Base-by-base conservation (phyloP, 2,797 vertebrate species). In the Sebastes ruberrimus region DNA sequence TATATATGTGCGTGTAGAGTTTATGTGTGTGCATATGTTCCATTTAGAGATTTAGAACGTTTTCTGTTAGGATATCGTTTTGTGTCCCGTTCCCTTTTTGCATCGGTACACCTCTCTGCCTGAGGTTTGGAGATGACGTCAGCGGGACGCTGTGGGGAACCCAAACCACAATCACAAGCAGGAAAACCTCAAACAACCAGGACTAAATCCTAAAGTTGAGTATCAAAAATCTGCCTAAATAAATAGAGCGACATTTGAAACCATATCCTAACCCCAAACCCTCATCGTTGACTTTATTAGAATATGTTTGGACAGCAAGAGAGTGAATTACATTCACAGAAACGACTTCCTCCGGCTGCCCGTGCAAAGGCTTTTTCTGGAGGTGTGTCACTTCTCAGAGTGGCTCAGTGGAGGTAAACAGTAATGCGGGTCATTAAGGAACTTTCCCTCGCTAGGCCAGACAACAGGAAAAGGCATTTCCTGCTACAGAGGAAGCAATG, bases 381-480 rank as follows among this genome's bases (percentile, higher is more conserved):
- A 53, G 67, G 14, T 38, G 76, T 72, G 90, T 83, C 84, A 78
- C 71, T 52, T 74, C 38, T 83, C 49, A n/a, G 65, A 63, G 71
- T 7, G 66, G 38, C 81, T 81, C 65, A 42, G 65, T 2, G 23
- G 69, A 80, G 69, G 60, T 53, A 82, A 69, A 42, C 55, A 66
- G 76, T 89, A 89, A 93, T 76, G 78, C 80, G 56, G 87, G 82
- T 91, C 88, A 94, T 94, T 94, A 93, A 85, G 67, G 63, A 88
- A 76, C 80, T 84, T 87, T 92, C 84, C 71, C 70, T 81, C 2
- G 13, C 83, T 73, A 61, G 81, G 86, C 72, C 89, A 91, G 89
- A 92, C 87, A 82, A 87, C 88, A 90, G 91, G 90, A 95, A 95
- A 82, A 88, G 80, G 87, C 88, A 91, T 94, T 95, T 95, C 94